phyloP scores from a whole-genome alignment of 1,140 invertebrate species.

The Macrobrachium rosenbergii region DNA sequence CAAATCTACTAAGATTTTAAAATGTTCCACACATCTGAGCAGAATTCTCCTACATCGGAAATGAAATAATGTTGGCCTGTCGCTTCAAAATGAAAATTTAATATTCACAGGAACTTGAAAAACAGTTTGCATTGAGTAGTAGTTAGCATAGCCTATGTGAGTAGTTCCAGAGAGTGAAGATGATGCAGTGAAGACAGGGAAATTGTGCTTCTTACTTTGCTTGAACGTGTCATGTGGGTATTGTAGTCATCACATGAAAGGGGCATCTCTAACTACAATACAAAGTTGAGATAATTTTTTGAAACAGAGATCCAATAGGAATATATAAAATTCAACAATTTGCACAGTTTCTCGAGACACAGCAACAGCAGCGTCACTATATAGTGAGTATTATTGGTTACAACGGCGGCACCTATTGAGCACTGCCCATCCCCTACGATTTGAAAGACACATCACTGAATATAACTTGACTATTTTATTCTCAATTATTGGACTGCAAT shows the following conservation, averaged over 20 bases:
- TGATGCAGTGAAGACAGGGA: slow-evolving; percentile 57
- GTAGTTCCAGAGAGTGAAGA: slow-evolving; percentile 58
- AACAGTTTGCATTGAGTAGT: slow-evolving; percentile 13
- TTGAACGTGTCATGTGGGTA: slow-evolving; percentile 58
- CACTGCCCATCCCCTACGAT: slow-evolving; percentile 35
- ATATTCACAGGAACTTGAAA: no score
- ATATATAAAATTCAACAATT: slow-evolving; percentile 65
- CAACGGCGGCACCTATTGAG: slow-evolving; percentile 50
- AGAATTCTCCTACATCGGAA: no score
- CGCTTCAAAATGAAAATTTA: no score
- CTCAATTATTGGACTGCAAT: slow-evolving; percentile 39
- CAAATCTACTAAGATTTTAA: no score
- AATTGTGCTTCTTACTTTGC: slow-evolving; percentile 62
- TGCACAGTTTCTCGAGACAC: slow-evolving; percentile 58
- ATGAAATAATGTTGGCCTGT: no score
- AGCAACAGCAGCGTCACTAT: slow-evolving; percentile 55
- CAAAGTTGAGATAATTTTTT: slow-evolving; percentile 55
- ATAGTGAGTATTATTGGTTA: slow-evolving; percentile 62
- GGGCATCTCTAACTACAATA: slow-evolving; percentile 57
- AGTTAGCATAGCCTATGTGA: slow-evolving; percentile 19
- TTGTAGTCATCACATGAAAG: slow-evolving; percentile 63
- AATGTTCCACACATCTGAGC: no score
- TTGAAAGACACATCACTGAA: slow-evolving; percentile 55
- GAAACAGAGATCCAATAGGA: slow-evolving; percentile 62
- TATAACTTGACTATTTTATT: slow-evolving; percentile 41